These are phyloP conservation scores for Asbolus verrucosus DNA, from an alignment of 1,140 invertebrate genomes.

Conservation along the genomic window DNA sequence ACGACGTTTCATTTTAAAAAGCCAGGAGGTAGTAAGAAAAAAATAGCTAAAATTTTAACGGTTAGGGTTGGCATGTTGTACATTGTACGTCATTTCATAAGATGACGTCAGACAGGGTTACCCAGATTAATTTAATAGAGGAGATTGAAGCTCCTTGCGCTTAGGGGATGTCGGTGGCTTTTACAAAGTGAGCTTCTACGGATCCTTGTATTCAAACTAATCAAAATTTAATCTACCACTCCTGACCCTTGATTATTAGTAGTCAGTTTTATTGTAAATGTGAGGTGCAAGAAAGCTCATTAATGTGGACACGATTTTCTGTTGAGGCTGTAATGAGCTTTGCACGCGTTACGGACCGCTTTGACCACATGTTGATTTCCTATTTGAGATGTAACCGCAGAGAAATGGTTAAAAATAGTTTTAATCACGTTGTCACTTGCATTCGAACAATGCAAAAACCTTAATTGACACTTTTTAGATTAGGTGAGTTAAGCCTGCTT, in stretches of 20 bases:
- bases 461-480: too few relatives aligned
- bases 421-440: neutral
- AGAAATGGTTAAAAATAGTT: constrained; percentile 1
- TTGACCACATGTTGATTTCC: constrained; percentile 24
- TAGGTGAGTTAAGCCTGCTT: too few relatives aligned
- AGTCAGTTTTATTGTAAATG: constrained; percentile 21
- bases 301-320: too few relatives aligned
- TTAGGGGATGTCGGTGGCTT: constrained; percentile 13
- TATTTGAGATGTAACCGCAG: neutral
- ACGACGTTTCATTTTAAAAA: neutral
- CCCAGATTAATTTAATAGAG: constrained; percentile 10
- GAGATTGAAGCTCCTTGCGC: too few relatives aligned
- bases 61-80: neutral
- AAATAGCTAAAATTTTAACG: constrained; percentile 1
- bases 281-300: constrained; percentile 21
- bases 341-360: neutral
- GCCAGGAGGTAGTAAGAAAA: neutral
- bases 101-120: constrained; percentile 3
- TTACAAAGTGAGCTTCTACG: neutral
- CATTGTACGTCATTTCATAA: neutral
- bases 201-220: constrained; percentile 13
- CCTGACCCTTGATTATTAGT: constrained; percentile 3
- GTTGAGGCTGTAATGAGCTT: constrained; percentile 1
- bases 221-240: constrained; percentile 25
- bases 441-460: neutral